Conservation (phyloP, 2,113 vertebrate species). For the Butorides virescens region DNA sequence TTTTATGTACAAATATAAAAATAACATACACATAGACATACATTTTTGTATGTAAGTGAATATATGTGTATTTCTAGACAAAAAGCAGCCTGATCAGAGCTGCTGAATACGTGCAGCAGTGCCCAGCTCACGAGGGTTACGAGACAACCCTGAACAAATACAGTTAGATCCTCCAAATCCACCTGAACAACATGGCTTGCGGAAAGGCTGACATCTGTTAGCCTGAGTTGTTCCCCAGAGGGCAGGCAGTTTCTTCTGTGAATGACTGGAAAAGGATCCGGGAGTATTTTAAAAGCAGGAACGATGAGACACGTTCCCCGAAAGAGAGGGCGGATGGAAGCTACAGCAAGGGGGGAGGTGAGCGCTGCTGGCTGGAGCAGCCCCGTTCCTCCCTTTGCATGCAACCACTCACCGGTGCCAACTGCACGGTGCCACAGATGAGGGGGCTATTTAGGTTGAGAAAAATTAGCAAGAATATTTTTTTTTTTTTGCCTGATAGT, state of each 20-base stretch:
- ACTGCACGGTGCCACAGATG: neutral
- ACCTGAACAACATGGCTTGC: neutral
- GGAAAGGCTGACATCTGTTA: neutral
- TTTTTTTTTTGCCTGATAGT: neutral
- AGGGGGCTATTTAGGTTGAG: neutral
- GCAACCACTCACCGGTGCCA: accelerated
- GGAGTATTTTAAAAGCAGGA: neutral
- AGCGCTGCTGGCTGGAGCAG: neutral
- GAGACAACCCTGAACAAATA: constrained; percentile 2
- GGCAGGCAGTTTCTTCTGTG: neutral
- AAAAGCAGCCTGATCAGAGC: neutral
- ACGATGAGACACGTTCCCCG: neutral
- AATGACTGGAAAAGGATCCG: neutral
- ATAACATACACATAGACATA: neutral
- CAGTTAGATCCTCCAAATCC: constrained; percentile 15
- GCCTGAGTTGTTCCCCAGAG: neutral
- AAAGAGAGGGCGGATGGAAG: neutral
- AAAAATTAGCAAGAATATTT: neutral
- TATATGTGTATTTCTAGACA: neutral
- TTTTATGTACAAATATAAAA: neutral
- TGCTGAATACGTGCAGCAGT: neutral
- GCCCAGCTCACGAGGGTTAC: neutral
- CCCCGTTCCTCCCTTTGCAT: accelerated
- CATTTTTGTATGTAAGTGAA: neutral
- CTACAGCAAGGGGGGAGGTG: neutral